phyloP scores from a whole-genome alignment of 1,140 invertebrate genomes.

The Geopemphigus sp. region DNA sequence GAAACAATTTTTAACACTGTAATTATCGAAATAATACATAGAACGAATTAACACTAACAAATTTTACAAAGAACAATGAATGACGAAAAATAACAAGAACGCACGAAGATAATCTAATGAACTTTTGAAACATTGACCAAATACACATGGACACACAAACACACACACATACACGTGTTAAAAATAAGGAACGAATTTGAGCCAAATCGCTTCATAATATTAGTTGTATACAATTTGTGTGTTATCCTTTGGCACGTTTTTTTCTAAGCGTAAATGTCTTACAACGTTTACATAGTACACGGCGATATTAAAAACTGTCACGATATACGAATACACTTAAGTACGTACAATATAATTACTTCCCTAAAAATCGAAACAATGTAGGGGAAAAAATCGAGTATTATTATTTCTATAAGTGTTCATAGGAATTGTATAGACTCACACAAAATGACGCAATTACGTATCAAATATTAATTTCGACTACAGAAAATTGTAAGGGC shows the following conservation, averaged over 20 bases:
- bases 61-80: background rate
- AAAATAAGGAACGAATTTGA: constrained; percentile 48
- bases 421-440: background rate
- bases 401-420: background rate
- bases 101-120: constrained; percentile 34
- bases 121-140: constrained; percentile 35
- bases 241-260: constrained; percentile 48
- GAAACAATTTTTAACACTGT: constrained; percentile 24
- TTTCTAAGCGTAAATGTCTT: constrained; percentile 40
- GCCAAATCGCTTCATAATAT: constrained; percentile 40
- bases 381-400: background rate
- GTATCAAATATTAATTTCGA: constrained; percentile 10
- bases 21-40: constrained; percentile 35
- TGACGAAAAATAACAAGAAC: constrained; percentile 11
- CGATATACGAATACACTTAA: background rate
- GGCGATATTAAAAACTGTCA: background rate
- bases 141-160: background rate
- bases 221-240: constrained; percentile 44
- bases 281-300: background rate
- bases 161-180: constrained; percentile 31
- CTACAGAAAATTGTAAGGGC: background rate
- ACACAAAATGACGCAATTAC: background rate
- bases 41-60: constrained; percentile 12
- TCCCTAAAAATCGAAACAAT: background rate
- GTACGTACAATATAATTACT: background rate